A percentile compares a stretch with the other conserved stretches of the same genome.
Evolutionary conservation across 2,113 vertebrate genomes (phyloP).

Genomic region (Callithrix jacchus): DNA sequence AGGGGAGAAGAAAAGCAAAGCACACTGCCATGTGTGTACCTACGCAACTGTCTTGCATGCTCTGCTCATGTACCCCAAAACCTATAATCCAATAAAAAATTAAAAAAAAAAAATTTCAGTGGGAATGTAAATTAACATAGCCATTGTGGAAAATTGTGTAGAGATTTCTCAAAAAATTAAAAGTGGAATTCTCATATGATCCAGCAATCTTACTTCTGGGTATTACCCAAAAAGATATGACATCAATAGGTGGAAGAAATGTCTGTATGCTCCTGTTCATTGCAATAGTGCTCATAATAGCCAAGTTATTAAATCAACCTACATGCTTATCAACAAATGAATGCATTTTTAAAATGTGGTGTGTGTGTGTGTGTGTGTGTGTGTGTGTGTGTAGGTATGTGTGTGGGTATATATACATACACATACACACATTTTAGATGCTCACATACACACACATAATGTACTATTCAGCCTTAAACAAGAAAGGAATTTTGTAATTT

Average conservation of each 20-base stretch:
- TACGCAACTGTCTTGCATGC: too few relatives aligned
- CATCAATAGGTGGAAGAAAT: not conserved
- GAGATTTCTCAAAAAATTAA: not conserved
- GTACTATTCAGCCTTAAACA: not conserved
- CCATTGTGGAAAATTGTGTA: not conserved
- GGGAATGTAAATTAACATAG: not conserved
- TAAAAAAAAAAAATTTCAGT: not conserved
- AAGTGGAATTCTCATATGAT: not conserved
- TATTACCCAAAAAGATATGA: not conserved
- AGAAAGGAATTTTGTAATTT: not conserved
- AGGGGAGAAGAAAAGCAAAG: too few relatives aligned
- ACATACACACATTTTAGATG: too few relatives aligned
- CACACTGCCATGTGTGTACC: too few relatives aligned
- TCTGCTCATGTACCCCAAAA: too few relatives aligned
- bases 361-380: fast-evolving
- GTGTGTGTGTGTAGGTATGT: too few relatives aligned
- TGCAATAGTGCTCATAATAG: not conserved
- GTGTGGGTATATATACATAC: too few relatives aligned
- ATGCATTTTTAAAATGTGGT: not conserved
- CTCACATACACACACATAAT: not conserved
- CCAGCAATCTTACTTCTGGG: not conserved
- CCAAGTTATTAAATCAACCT: not conserved
- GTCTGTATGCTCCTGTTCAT: not conserved
- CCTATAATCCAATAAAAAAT: too few relatives aligned
- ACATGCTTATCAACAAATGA: not conserved